phyloP scores from a whole-genome alignment of 2,797 vertebrate genomes.

The Erpetoichthys calabaricus region DNA sequence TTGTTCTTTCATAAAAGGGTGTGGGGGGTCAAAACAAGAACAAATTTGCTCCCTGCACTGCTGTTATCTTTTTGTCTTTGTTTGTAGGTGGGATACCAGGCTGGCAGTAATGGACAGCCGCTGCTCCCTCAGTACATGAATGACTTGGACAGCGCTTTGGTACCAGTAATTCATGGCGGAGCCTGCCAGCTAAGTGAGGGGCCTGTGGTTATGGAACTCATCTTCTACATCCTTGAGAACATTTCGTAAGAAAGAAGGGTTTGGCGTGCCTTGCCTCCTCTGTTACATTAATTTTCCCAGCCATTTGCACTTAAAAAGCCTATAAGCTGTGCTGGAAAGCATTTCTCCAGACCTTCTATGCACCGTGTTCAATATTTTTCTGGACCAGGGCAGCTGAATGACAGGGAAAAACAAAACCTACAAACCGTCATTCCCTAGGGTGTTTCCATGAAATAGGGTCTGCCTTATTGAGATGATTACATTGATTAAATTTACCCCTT shows the following conservation, averaged over 20 bases:
- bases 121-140: constrained; percentile 87
- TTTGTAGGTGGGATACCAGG: constrained; percentile 89
- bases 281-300: not conserved
- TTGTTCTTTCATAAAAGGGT: too few relatives aligned
- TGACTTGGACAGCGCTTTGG: constrained; percentile 91
- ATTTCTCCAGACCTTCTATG: constrained; percentile 45
- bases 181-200: constrained; percentile 90
- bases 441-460: not conserved
- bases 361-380: constrained; percentile 28
- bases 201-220: constrained; percentile 87
- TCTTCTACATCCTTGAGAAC: constrained; percentile 98
- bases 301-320: constrained; percentile 22
- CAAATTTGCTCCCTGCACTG: constrained; percentile 8
- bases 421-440: not conserved
- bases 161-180: constrained; percentile 91
- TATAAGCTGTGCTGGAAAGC: constrained; percentile 35
- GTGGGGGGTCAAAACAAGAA: too few relatives aligned
- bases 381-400: constrained; percentile 12
- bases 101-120: constrained; percentile 86
- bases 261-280: too few relatives aligned
- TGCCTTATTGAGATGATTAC: not conserved
- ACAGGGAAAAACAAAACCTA: constrained; percentile 11
- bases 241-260: constrained; percentile 60
- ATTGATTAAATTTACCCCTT: constrained; percentile 3
- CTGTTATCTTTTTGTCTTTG: not conserved